Conservation (phyloP, 1,140 invertebrate genomes). For the Stenopsyche tienmushanensis region DNA sequence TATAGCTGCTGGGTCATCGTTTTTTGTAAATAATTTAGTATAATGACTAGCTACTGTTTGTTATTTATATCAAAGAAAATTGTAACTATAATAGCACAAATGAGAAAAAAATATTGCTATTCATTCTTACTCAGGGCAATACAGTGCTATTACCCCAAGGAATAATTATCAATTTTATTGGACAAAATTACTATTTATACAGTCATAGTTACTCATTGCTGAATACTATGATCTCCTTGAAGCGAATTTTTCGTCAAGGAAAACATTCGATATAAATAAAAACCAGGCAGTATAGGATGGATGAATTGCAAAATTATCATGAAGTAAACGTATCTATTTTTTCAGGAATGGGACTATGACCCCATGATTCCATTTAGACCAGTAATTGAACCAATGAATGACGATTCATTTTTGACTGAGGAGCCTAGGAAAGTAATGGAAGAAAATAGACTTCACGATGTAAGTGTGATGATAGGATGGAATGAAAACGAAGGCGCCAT, state of each 20-base stretch:
- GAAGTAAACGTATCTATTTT: neutral
- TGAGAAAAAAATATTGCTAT: neutral
- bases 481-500: slow-evolving; percentile 52
- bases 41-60: neutral
- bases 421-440: slow-evolving; percentile 46
- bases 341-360: slow-evolving; percentile 51
- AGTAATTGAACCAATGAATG: slow-evolving; percentile 45
- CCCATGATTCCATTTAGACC: slow-evolving; percentile 53
- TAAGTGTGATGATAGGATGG: slow-evolving; percentile 51
- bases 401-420: slow-evolving; percentile 47
- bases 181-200: neutral
- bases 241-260: no score
- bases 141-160: no score
- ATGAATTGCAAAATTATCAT: slow-evolving; percentile 1
- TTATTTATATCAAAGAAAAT: no score
- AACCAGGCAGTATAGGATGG: no score
- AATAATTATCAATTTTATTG: no score
- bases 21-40: slow-evolving; percentile 39
- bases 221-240: no score
- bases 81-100: neutral
- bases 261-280: no score
- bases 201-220: neutral
- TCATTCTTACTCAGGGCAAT: neutral
- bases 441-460: slow-evolving; percentile 43
- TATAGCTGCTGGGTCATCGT: slow-evolving; percentile 44